Conservation (phyloP, 2,888 invertebrate genomes). For the Hirtodrosophila cameraria region DNA sequence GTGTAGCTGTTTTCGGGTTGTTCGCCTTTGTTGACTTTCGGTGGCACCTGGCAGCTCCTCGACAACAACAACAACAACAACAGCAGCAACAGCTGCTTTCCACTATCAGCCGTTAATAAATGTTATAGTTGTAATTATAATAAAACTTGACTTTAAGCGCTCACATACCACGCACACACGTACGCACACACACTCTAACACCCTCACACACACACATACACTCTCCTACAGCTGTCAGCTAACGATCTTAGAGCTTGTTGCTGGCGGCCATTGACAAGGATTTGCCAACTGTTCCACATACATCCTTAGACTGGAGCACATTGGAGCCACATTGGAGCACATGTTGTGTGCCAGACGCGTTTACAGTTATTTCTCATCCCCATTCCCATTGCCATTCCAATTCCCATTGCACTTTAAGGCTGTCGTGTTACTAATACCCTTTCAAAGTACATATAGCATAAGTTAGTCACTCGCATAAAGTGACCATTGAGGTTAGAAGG, state of each 20-base stretch:
- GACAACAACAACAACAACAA: slow-evolving; percentile 16
- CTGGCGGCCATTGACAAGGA: slow-evolving; percentile 42
- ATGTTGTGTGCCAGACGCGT: slow-evolving; percentile 31
- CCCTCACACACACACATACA: slow-evolving; percentile 7
- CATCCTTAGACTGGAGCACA: too few relatives aligned
- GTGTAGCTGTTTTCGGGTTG: slow-evolving; percentile 14
- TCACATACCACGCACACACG: slow-evolving; percentile 35
- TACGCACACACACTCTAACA: slow-evolving; percentile 9
- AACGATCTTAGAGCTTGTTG: slow-evolving; percentile 53
- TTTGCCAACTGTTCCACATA: slow-evolving; percentile 29
- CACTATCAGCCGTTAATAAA: slow-evolving; percentile 72
- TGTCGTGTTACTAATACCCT: slow-evolving; percentile 9
- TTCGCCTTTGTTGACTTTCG: slow-evolving; percentile 52
- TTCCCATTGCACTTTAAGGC: slow-evolving; percentile 7
- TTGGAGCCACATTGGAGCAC: slow-evolving; percentile 12
- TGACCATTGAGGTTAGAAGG: too few relatives aligned
- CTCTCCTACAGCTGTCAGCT: slow-evolving; percentile 44
- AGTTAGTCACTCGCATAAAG: background rate
- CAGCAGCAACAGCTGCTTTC: slow-evolving; percentile 48
- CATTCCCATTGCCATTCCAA: too few relatives aligned
- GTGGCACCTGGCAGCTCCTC: slow-evolving; percentile 60
- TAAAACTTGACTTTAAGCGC: slow-evolving; percentile 73
- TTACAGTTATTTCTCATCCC: slow-evolving; percentile 33
- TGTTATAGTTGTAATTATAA: slow-evolving; percentile 80
- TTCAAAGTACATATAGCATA: slow-evolving; percentile 2